phyloP scores from a whole-genome alignment of 2,113 vertebrate species.

The Fregata magnificens region DNA sequence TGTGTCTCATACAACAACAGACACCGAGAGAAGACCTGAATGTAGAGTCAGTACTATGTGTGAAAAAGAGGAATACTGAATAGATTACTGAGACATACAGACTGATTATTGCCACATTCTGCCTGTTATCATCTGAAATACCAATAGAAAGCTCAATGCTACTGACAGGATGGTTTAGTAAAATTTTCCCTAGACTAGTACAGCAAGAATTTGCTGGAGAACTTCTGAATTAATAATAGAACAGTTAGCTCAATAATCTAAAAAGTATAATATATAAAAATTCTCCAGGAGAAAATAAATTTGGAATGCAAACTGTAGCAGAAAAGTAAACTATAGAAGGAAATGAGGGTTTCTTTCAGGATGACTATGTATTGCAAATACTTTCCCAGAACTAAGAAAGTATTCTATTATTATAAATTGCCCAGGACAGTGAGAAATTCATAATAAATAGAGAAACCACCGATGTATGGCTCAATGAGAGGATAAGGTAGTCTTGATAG shows the following conservation, averaged over 20 bases:
- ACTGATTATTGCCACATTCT: background rate
- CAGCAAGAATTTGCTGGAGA: background rate
- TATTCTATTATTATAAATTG: background rate
- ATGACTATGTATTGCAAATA: background rate
- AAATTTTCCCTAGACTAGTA: background rate
- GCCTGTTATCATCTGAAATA: background rate
- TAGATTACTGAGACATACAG: background rate
- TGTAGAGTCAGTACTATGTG: background rate
- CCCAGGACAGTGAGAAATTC: background rate
- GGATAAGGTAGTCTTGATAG: background rate
- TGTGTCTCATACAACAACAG: background rate
- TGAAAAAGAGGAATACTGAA: background rate
- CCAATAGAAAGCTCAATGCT: background rate
- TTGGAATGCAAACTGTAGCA: background rate
- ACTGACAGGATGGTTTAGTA: background rate
- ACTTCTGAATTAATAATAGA: background rate
- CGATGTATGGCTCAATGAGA: background rate
- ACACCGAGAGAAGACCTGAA: background rate
- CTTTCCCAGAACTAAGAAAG: background rate
- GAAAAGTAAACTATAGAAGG: background rate
- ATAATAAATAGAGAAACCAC: background rate
- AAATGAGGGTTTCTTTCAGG: background rate
- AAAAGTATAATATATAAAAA: background rate
- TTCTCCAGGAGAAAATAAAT: background rate
- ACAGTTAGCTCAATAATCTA: background rate